Evolutionary conservation across 2,113 vertebrate species (phyloP), one percentile per base, ranked within the genome.

Genomic region (Tragelaphus imberbis): DNA sequence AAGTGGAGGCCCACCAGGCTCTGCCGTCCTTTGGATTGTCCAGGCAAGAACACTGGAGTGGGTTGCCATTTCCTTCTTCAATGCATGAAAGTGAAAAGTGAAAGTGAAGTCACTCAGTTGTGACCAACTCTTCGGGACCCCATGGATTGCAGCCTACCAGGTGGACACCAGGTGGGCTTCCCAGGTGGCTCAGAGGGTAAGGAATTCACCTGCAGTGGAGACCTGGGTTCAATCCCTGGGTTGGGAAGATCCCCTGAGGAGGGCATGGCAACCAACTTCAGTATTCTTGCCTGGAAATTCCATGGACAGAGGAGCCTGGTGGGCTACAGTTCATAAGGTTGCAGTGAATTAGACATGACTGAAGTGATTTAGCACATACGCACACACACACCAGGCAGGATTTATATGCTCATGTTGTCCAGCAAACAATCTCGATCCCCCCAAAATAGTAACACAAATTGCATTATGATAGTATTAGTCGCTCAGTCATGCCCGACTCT

Each of bases 401-500:
- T 19, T 59, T 56, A 3, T 36, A 56, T 23, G 28, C 16, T 27
- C 2, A 14, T 25, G 27, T 9, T 88, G 1, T 40, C 16, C 40
- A 44, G 68, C 9, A 86, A 93, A 36, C 13, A 1, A 0, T 23
- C 19, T 92, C n/a, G 0, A 30, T 19, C 25, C 21, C 21, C 4
- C 47, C 33, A 8, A 88, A 94, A 51, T 49, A 61, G 79, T 28
- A 80, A 79, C n/a, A 94, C 3, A 58, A 58, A 71, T 10, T 77
- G 13, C 53, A 53, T 93, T 85, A 44, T 44, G 30, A 58, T 88
- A 63, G 68, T 71, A 2, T 71, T 23, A 6, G 10, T 6, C 0
- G 0, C n/a, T 40, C 11, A 71, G 68, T 71, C n/a, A 12, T 71
- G n/a, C 68, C n/a, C 0, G 4, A 40, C 19, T 75, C 19, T 75